Percentiles rank a stretch among this genome's conserved stretches.
phyloP scores from a whole-genome alignment of 2,888 invertebrate genomes.

The Seira ritae region DNA sequence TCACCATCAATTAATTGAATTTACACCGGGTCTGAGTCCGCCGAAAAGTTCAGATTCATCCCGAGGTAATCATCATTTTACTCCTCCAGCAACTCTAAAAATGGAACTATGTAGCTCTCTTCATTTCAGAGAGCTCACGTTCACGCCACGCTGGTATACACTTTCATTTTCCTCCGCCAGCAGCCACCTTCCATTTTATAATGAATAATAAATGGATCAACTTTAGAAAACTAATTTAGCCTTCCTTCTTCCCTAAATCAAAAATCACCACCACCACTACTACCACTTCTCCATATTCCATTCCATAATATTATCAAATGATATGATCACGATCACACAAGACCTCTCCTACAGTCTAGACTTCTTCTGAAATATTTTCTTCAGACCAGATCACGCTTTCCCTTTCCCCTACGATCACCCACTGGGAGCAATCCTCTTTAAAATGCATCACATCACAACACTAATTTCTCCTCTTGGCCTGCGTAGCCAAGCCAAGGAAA shows the following conservation, averaged over 20 bases:
- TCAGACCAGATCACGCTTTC: background rate
- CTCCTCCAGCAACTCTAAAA: background rate
- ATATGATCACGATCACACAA: background rate
- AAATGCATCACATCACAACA: background rate
- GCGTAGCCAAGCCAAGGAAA: no score
- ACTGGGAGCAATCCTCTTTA: background rate
- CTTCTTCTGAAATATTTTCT: background rate
- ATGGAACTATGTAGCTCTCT: background rate
- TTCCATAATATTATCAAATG: background rate
- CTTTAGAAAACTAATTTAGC: slow-evolving; percentile 7
- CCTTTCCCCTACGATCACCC: slow-evolving; percentile 4
- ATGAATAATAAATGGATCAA: slow-evolving; percentile 11
- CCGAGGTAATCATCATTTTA: background rate
- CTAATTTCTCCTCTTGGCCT: background rate
- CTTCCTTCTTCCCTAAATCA: background rate
- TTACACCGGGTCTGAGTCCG: slow-evolving; percentile 24
- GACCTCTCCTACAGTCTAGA: background rate
- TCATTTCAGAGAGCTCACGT: no score
- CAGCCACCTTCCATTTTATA: background rate
- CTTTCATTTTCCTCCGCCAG: no score
- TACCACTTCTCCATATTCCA: no score
- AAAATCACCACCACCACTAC: background rate
- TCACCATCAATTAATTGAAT: slow-evolving; percentile 38
- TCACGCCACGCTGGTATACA: no score
- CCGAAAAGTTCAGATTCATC: background rate